Evolutionary conservation across 2,888 invertebrate species (phyloP).

Genomic region (Temnothorax ravouxi): DNA sequence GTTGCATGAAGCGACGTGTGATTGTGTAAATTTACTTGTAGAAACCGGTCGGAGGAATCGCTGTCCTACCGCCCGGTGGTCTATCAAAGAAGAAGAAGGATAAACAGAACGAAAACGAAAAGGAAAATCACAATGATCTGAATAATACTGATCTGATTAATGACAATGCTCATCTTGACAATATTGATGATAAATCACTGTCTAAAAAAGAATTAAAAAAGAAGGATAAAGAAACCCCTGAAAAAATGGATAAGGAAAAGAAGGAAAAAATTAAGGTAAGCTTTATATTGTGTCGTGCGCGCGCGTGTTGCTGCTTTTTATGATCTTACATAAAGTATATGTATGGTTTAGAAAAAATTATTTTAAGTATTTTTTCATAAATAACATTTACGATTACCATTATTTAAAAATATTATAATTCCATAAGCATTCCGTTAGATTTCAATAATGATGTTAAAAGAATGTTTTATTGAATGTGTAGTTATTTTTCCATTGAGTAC

Average conservation of each 20-base stretch:
- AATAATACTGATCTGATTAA: constrained; percentile 85
- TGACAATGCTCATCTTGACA: constrained; percentile 81
- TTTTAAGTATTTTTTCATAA: constrained; percentile 17
- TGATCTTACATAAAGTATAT: constrained; percentile 10
- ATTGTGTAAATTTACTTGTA: constrained; percentile 87
- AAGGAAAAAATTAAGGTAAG: constrained; percentile 87
- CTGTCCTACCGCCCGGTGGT: constrained; percentile 92
- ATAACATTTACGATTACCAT: background rate
- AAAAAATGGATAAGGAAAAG: constrained; percentile 86
- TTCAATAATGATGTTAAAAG: background rate
- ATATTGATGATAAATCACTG: constrained; percentile 80
- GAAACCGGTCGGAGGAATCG: constrained; percentile 95
- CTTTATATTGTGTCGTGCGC: constrained; percentile 53
- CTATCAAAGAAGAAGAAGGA: constrained; percentile 88
- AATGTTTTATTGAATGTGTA: constrained; percentile 13
- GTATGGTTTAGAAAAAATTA: background rate
- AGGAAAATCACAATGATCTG: constrained; percentile 87
- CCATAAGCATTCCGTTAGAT: constrained; percentile 10
- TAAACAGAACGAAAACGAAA: constrained; percentile 88
- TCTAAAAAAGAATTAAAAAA: constrained; percentile 85
- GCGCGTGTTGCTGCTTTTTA: constrained; percentile 32
- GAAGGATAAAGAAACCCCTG: constrained; percentile 85
- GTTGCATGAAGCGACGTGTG: constrained; percentile 83
- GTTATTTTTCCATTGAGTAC: constrained; percentile 9
- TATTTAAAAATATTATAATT: constrained; percentile 4